phyloP scores from a whole-genome alignment of 1,140 invertebrate genomes.

The Camponotus vicinus region DNA sequence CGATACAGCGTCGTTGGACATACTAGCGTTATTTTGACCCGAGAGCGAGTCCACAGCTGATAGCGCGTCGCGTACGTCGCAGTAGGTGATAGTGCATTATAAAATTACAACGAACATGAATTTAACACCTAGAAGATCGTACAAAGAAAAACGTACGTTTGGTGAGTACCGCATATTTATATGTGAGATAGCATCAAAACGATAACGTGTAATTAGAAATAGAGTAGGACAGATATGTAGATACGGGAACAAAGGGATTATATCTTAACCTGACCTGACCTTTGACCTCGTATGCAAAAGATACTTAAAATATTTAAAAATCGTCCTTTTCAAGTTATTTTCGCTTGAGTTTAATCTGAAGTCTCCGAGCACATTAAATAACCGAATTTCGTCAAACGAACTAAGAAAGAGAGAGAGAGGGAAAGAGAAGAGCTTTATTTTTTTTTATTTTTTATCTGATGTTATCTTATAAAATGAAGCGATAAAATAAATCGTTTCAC shows the following conservation, averaged over 20 bases:
- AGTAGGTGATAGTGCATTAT: slow-evolving; percentile 60
- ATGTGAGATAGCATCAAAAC: too few species aligned
- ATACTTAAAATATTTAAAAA: too few species aligned
- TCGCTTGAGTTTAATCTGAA: not conserved
- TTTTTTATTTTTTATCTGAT: not conserved
- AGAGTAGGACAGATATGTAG: not conserved
- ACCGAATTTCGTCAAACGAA: not conserved
- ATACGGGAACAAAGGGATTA: slow-evolving; percentile 8
- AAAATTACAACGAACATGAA: slow-evolving; percentile 73
- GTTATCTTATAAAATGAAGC: not conserved
- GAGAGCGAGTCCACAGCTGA: slow-evolving; percentile 62
- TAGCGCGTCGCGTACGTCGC: slow-evolving; percentile 70
- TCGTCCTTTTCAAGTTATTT: not conserved
- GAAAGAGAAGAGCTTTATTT: not conserved
- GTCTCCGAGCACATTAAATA: not conserved
- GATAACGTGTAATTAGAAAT: too few species aligned
- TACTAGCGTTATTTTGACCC: slow-evolving; percentile 69
- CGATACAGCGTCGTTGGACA: slow-evolving; percentile 28
- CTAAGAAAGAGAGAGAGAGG: too few species aligned
- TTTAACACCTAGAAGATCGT: slow-evolving; percentile 74
- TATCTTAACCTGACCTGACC: too few species aligned
- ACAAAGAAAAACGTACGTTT: slow-evolving; percentile 81
- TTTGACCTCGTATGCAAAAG: too few species aligned
- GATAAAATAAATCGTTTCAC: not conserved
- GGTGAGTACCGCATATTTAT: slow-evolving; percentile 69